These are phyloP conservation scores for Halcyon malimbica DNA, from an alignment of 2,113 vertebrate genomes.

Conservation along the genomic window DNA sequence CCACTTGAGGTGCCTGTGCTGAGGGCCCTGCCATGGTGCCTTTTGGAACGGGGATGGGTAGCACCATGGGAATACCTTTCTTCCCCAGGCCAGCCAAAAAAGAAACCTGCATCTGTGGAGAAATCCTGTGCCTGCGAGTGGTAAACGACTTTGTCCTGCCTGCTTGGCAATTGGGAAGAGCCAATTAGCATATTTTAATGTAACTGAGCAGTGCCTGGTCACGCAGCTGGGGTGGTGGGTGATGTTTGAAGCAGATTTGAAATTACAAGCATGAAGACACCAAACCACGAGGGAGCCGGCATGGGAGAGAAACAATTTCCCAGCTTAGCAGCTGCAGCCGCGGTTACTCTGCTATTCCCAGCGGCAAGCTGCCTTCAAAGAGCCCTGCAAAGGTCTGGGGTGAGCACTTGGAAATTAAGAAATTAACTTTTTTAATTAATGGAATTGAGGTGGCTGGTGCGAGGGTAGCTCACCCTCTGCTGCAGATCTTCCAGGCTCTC, in stretches of 20 bases:
- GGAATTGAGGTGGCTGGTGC: neutral
- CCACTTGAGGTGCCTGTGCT: neutral
- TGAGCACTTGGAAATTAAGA: conserved; percentile 44
- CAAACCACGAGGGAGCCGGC: neutral
- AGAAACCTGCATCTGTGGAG: neutral
- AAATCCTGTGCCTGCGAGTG: neutral
- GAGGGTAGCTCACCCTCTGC: neutral
- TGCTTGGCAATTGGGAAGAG: neutral
- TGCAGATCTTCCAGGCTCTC: neutral
- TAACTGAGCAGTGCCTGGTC: conserved; percentile 9
- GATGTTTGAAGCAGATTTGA: conserved; percentile 12
- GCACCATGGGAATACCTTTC: neutral
- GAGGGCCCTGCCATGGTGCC: neutral
- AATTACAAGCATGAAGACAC: conserved; percentile 25
- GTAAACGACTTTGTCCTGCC: neutral
- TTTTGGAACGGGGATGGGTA: neutral
- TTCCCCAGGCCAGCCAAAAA: neutral
- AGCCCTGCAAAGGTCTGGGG: neutral
- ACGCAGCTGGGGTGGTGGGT: neutral
- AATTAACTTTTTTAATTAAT: conserved; percentile 52
- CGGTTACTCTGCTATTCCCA: neutral
- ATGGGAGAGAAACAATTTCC: neutral
- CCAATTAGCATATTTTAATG: conserved; percentile 40
- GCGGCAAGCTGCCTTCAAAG: neutral
- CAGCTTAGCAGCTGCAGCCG: neutral